These are phyloP conservation scores for Oasisia sp. DNA, from an alignment of 2,888 invertebrate species.

Conservation along the genomic window DNA sequence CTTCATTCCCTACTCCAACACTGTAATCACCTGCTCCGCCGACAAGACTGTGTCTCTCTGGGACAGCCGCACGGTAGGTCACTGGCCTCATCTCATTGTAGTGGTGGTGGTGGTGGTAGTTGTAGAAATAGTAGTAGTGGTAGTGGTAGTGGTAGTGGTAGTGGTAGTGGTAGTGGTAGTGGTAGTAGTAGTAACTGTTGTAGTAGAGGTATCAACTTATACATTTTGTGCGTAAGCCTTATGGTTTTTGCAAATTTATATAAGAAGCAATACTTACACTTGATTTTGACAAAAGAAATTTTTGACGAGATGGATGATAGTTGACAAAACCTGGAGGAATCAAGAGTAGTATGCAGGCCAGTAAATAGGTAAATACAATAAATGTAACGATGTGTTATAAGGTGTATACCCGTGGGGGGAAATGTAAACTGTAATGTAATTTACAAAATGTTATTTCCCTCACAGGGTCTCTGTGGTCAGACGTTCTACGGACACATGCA, in stretches of 20 bases:
- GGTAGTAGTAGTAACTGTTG: too few species aligned
- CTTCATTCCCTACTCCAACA: conserved; percentile 65
- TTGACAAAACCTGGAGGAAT: too few species aligned
- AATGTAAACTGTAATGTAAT: neutral
- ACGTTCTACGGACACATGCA: conserved; percentile 66
- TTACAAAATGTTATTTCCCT: neutral
- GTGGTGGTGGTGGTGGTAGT: neutral
- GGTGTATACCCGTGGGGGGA: neutral
- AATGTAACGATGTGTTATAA: neutral
- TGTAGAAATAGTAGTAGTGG: too few species aligned
- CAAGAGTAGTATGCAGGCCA: too few species aligned
- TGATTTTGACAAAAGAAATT: too few species aligned
- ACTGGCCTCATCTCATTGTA: neutral
- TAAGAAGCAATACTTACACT: too few species aligned
- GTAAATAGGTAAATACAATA: neutral
- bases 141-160: too few species aligned
- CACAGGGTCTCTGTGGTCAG: conserved; percentile 62
- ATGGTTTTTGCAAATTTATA: too few species aligned
- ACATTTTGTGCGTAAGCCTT: too few species aligned
- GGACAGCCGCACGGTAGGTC: conserved; percentile 64
- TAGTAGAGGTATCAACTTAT: too few species aligned
- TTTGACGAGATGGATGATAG: too few species aligned
- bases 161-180: too few species aligned
- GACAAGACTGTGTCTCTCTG: conserved; percentile 66
- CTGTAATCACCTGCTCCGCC: conserved; percentile 63